These are phyloP conservation scores for Bombyx huttoni DNA, from an alignment of 2,888 invertebrate species.

Conservation along the genomic window DNA sequence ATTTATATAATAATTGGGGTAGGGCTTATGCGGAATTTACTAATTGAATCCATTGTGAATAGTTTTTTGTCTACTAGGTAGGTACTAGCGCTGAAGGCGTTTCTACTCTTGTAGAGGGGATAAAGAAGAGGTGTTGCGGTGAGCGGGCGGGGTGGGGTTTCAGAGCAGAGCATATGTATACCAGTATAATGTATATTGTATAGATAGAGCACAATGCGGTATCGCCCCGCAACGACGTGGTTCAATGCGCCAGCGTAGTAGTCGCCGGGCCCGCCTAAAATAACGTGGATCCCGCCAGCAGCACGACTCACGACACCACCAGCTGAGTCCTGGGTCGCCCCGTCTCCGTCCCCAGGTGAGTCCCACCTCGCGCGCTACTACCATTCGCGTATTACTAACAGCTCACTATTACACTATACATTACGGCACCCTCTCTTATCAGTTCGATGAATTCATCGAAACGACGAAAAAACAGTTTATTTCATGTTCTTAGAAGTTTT, in stretches of 20 bases:
- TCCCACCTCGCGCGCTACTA: conserved; percentile 41
- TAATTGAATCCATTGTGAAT: no score
- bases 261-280: conserved; percentile 36
- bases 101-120: conserved; percentile 1
- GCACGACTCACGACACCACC: conserved; percentile 21
- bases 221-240: conserved; percentile 53
- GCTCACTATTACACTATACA: conserved; percentile 6
- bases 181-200: conserved; percentile 29
- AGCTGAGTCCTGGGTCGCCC: conserved; percentile 19
- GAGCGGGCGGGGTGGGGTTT: conserved; percentile 16
- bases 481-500: no score
- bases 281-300: conserved; percentile 31
- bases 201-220: conserved; percentile 53
- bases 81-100: conserved; percentile 2
- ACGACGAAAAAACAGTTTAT: no score
- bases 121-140: conserved; percentile 3
- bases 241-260: conserved; percentile 45
- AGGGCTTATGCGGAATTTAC: no score
- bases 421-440: neutral
- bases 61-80: neutral
- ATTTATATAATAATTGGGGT: no score
- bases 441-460: neutral
- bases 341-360: conserved; percentile 34
- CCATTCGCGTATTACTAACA: conserved; percentile 15
- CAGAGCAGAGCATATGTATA: conserved; percentile 27